A percentile compares a stretch with the other conserved stretches of the same genome.
phyloP scores from a whole-genome alignment of 2,888 invertebrate species.

The Epicampocera succincta region DNA sequence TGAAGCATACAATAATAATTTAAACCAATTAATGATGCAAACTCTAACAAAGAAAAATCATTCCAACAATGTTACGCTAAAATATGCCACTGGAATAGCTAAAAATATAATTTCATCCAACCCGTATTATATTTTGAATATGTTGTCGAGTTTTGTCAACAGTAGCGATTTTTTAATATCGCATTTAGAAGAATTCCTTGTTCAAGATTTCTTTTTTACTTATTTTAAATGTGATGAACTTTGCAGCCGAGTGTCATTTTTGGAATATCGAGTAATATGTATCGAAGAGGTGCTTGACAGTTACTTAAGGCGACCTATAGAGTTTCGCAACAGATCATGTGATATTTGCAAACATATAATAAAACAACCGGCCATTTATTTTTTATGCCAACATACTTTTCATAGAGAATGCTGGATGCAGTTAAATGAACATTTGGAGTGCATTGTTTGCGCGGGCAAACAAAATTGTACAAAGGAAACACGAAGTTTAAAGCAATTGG shows the following conservation, averaged over 20 bases:
- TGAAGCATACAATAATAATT: neutral
- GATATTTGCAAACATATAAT: slow-evolving; percentile 73
- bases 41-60: slow-evolving; percentile 29
- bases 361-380: slow-evolving; percentile 72
- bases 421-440: slow-evolving; percentile 19
- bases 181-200: slow-evolving; percentile 43
- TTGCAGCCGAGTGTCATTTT: neutral
- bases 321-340: slow-evolving; percentile 74
- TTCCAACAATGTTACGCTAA: neutral
- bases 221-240: slow-evolving; percentile 38
- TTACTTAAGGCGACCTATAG: slow-evolving; percentile 72
- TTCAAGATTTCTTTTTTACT: slow-evolving; percentile 32
- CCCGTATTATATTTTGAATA: slow-evolving; percentile 49
- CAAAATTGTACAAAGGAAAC: neutral
- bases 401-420: slow-evolving; percentile 73
- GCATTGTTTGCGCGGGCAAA: slow-evolving; percentile 39
- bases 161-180: slow-evolving; percentile 24
- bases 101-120: slow-evolving; percentile 41
- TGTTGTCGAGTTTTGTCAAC: slow-evolving; percentile 31
- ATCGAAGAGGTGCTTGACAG: slow-evolving; percentile 30
- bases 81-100: slow-evolving; percentile 21
- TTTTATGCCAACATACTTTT: slow-evolving; percentile 75
- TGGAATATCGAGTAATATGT: slow-evolving; percentile 7
- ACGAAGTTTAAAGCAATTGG: neutral
- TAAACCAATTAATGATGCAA: slow-evolving; percentile 34